These are phyloP conservation scores for Isichthys henryi DNA, from an alignment of 2,113 vertebrate genomes.

Conservation along the genomic window DNA sequence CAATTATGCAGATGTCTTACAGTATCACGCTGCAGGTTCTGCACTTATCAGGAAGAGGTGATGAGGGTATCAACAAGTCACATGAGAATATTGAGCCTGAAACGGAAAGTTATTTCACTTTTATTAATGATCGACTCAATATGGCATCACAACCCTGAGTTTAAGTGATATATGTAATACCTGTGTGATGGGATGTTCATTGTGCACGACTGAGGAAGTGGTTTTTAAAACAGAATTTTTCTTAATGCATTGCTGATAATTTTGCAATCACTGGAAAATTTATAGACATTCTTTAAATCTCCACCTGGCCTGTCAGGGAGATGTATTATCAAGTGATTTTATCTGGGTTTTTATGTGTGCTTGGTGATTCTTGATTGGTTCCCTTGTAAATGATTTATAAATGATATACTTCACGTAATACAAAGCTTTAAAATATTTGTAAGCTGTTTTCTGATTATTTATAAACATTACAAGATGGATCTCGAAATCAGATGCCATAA, in stretches of 20 bases:
- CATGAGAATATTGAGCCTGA: background rate
- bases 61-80: background rate
- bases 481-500: background rate
- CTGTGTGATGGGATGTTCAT: background rate
- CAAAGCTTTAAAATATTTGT: background rate
- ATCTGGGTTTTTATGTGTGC: background rate
- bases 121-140: background rate
- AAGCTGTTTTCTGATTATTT: background rate
- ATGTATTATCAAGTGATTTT: background rate
- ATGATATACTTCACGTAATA: background rate
- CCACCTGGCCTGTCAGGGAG: background rate
- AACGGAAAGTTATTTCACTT: background rate
- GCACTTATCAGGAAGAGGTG: background rate
- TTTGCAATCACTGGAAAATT: background rate
- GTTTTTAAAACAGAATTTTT: background rate
- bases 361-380: background rate
- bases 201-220: background rate
- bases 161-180: background rate
- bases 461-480: background rate
- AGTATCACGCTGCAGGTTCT: background rate
- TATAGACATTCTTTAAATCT: background rate
- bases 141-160: background rate
- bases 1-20: background rate
- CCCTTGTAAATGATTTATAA: background rate
- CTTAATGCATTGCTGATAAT: background rate